Base-by-base conservation (phyloP, 2,113 vertebrate genomes). In the Serilophus lunatus region DNA sequence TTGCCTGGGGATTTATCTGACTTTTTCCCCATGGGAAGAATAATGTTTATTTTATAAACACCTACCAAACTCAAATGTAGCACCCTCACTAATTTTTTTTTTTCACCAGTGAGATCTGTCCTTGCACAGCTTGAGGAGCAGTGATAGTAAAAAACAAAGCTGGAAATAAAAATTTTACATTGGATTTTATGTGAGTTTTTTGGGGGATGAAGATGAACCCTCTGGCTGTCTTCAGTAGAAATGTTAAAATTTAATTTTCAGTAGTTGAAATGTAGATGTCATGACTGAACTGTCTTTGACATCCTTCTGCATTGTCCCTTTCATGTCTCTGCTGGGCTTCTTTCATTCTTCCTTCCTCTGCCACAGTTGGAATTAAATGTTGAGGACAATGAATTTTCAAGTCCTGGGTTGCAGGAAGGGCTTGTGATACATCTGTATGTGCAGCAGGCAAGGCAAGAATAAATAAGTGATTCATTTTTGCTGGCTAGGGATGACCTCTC, bases 31-130 rank as follows among this genome's bases (percentile, higher is more conserved):
- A 51, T 87, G 95, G 84, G 95, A 95, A 59, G 71, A 53, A 69
- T 63, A 47, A 91, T 75, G 71, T 87, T 96, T 95, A 51, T 94
- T 92, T 94, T 93, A 95, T 94, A 96, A 97, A 97, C 89, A 94
- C 70, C 77, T 90, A 90, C 69, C 76, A 72, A 81, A 91, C 86
- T 88, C 70, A 88, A 82, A 89, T 89, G 90, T 88, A 84, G 72
- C 2, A 7, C 82, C 75, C 79, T 94, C 72, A 33, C 29, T 92
- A 51, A 12, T 90, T 90, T 63, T 85, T 90, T 63, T 85, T 77
- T 95, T 90, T 61, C 68, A 12, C 29, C 29, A 64, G 65, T 20
- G 91, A 88, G 72, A n/a, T 86, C 80, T 94, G 80, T 90, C 88
- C 76, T 94, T 93, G 80, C 93, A 63, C 93, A 95, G 92, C 86